Evolutionary conservation across 2,797 vertebrate species (phyloP).

Genomic region (Sebastes cheni): DNA sequence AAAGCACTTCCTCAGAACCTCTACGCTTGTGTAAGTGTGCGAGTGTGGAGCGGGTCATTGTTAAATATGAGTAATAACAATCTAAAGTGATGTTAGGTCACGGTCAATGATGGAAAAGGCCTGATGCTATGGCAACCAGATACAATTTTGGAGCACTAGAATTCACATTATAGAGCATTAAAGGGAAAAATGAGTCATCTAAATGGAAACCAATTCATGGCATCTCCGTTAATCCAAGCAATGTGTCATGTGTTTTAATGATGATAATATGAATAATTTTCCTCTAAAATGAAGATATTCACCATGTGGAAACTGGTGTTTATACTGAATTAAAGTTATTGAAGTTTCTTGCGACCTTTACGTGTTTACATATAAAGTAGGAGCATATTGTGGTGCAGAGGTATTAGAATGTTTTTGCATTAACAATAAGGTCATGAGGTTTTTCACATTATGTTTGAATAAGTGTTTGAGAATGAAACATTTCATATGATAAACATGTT

Average conservation of each 20-base stretch:
- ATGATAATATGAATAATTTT: not conserved
- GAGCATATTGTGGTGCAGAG: not conserved
- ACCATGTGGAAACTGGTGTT: not conserved
- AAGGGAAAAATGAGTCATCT: not conserved
- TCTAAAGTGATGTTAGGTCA: not conserved
- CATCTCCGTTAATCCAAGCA: not conserved
- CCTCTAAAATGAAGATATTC: not conserved
- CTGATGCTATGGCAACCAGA: conserved; percentile 23
- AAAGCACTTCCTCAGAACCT: conserved; percentile 1
- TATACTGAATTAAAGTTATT: not conserved
- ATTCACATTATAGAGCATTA: not conserved
- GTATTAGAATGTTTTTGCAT: not conserved
- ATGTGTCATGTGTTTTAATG: not conserved
- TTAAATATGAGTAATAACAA: not conserved
- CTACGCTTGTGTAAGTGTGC: not conserved
- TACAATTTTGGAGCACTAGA: not conserved
- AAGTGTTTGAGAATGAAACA: not conserved
- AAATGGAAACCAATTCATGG: not conserved
- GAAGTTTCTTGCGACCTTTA: not conserved
- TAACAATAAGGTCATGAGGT: not conserved
- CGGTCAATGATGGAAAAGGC: not conserved
- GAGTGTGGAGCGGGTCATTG: not conserved
- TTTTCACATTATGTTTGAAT: not conserved
- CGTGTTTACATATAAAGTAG: not conserved
- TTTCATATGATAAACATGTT: conserved; percentile 25